Conservation (phyloP, 37 sponge, comb jelly and placozoan genomes). For the Haliclona indistincta region DNA sequence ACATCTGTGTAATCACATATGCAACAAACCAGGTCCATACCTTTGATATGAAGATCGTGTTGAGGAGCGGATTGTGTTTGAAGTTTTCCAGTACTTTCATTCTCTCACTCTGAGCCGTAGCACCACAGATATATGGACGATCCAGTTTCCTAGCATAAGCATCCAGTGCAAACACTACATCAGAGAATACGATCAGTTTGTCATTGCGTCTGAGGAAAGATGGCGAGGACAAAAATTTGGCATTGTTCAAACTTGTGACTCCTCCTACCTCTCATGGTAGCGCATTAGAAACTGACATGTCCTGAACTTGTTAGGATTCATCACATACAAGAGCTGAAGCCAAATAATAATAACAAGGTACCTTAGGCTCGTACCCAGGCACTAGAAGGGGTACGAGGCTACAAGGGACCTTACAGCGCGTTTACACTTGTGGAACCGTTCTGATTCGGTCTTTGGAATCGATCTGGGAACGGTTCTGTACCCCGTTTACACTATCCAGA, state of each 20-base stretch:
- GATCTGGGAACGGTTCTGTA: no score
- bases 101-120: constrained; percentile 87
- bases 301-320: constrained; percentile 98
- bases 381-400: no score
- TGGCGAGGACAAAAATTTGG: not conserved
- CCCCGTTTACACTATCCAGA: no score
- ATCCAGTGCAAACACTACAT: constrained; percentile 92
- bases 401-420: no score
- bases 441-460: no score
- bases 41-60: constrained; percentile 96
- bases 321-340: constrained; percentile 90
- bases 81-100: constrained; percentile 92
- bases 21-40: constrained; percentile 10
- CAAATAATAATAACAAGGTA: no score
- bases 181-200: constrained; percentile 97
- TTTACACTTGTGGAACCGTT: no score
- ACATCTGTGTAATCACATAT: no score
- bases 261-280: constrained; percentile 86
- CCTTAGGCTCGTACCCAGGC: no score
- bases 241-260: not conserved
- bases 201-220: constrained; percentile 74
- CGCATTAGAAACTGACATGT: constrained; percentile 94
- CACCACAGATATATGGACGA: constrained; percentile 93
- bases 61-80: constrained; percentile 80
- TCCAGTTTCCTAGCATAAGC: constrained; percentile 80